These are phyloP conservation scores for Chydorus sphaericus DNA, from an alignment of 2,888 invertebrate genomes.

Conservation along the genomic window DNA sequence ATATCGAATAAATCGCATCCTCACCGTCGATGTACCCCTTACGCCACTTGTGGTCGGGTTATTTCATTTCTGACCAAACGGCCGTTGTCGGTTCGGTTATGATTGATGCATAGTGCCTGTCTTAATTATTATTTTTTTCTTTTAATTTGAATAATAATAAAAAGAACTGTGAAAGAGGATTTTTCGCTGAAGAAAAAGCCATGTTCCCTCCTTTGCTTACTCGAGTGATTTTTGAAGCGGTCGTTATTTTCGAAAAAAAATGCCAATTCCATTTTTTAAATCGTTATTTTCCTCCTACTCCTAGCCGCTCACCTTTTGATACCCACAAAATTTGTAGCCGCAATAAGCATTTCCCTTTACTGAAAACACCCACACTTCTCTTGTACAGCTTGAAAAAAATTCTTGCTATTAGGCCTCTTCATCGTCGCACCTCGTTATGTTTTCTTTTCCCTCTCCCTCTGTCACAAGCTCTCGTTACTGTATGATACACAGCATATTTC, in stretches of 20 bases:
- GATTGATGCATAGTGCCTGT: constrained; percentile 4
- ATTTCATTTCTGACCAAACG: not conserved
- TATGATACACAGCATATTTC: not conserved
- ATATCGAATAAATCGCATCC: not conserved
- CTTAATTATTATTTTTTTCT: too few relatives aligned
- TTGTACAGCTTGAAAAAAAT: too few relatives aligned
- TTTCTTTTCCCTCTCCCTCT: too few relatives aligned
- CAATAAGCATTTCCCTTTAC: not conserved
- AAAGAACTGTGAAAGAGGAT: not conserved
- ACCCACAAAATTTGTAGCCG: not conserved
- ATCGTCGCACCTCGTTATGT: too few relatives aligned
- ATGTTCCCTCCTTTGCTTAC: not conserved
- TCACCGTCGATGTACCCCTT: not conserved
- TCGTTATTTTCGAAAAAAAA: not conserved
- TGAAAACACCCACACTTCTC: too few relatives aligned
- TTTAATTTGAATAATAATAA: not conserved
- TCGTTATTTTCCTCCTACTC: too few relatives aligned
- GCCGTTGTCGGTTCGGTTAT: not conserved
- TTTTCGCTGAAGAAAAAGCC: not conserved
- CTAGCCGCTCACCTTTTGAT: too few relatives aligned
- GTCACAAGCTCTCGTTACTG: not conserved
- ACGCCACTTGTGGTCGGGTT: not conserved
- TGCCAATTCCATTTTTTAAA: constrained; percentile 3
- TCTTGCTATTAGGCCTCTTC: too few relatives aligned
- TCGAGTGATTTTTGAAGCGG: too few relatives aligned